These are phyloP conservation scores for Paramisgurnus dabryanus DNA, from an alignment of 2,113 vertebrate species.

Conservation along the genomic window DNA sequence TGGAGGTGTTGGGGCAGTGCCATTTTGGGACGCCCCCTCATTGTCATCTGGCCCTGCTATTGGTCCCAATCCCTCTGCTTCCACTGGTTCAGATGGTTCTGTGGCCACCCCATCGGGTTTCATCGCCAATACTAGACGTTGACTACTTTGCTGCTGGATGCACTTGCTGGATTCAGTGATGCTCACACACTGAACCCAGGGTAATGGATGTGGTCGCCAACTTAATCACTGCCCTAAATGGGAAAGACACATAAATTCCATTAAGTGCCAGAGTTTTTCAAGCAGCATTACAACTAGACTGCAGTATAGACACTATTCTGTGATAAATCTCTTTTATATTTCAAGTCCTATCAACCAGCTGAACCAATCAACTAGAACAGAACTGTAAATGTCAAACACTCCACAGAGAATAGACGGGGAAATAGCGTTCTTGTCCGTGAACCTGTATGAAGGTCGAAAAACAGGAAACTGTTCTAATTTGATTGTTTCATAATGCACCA, in stretches of 20 bases:
- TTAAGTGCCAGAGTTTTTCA: too few relatives aligned
- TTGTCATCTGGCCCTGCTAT: slow-evolving; percentile 29
- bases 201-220: not conserved
- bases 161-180: slow-evolving; percentile 37
- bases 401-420: too few relatives aligned
- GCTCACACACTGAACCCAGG: slow-evolving; percentile 31
- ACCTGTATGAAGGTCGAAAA: not conserved
- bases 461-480: not conserved
- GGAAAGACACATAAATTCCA: not conserved
- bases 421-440: too few relatives aligned
- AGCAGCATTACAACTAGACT: too few relatives aligned
- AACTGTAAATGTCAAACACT: too few relatives aligned
- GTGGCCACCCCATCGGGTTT: slow-evolving; percentile 77
- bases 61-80: slow-evolving; percentile 44
- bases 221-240: not conserved
- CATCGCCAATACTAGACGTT: slow-evolving; percentile 60
- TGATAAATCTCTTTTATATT: too few relatives aligned
- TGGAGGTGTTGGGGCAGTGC: slow-evolving; percentile 30
- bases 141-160: not conserved
- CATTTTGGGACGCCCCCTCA: slow-evolving; percentile 46
- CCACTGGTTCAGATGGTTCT: slow-evolving; percentile 67
- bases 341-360: too few relatives aligned
- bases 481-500: not conserved
- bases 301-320: too few relatives aligned
- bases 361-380: too few relatives aligned